Evolutionary conservation across 1,140 invertebrate genomes (phyloP).

Genomic region (Steinernema feltiae): DNA sequence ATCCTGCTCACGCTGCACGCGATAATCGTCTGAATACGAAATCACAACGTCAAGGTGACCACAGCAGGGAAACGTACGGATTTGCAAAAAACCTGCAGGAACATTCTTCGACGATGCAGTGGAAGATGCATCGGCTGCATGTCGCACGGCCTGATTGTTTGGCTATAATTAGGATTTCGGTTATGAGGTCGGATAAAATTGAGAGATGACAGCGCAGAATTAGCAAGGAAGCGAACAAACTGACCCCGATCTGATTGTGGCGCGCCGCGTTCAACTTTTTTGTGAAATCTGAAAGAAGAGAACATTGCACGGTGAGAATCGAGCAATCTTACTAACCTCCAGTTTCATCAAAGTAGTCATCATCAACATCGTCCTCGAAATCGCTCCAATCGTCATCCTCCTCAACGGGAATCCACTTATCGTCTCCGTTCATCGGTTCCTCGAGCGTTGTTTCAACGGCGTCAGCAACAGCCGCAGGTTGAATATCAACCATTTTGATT

Average conservation of each 20-base stretch:
- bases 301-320: slow-evolving; percentile 28
- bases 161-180: slow-evolving; percentile 35
- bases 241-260: background rate
- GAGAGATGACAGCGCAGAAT: background rate
- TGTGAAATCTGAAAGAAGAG: slow-evolving; percentile 54
- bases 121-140: background rate
- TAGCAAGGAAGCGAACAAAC: background rate
- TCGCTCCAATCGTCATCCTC: slow-evolving; percentile 42
- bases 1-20: slow-evolving; percentile 21
- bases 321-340: slow-evolving; percentile 54
- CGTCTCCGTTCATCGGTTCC: background rate
- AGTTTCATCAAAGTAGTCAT: slow-evolving; percentile 58
- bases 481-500: slow-evolving; percentile 12
- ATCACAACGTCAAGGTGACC: background rate
- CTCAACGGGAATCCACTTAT: slow-evolving; percentile 3
- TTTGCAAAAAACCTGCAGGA: slow-evolving; percentile 35
- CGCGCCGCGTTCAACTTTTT: slow-evolving; percentile 56
- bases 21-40: slow-evolving; percentile 37
- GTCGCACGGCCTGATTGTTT: slow-evolving; percentile 25
- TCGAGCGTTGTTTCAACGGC: background rate
- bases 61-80: slow-evolving; percentile 19
- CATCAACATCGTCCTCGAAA: slow-evolving; percentile 44
- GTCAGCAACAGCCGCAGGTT: background rate
- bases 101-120: slow-evolving; percentile 20
- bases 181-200: background rate